These are phyloP conservation scores for Julus scandinavius DNA, from an alignment of 2,888 invertebrate species.

Conservation along the genomic window DNA sequence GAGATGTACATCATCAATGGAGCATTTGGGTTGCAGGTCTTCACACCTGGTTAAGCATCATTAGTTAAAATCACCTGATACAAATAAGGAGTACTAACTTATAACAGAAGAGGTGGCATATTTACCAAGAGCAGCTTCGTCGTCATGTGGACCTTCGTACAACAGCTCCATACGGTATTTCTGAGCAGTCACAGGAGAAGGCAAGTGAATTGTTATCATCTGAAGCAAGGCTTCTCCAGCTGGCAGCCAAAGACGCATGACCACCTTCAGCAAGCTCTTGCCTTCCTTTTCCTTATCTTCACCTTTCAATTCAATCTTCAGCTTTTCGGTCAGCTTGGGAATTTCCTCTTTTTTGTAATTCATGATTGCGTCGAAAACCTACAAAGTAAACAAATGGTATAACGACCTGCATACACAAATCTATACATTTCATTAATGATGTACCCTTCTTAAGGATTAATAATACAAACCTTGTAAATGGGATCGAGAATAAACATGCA, in stretches of 20 bases:
- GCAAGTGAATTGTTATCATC: conserved; percentile 99
- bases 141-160: conserved; percentile 98
- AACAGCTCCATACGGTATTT: conserved; percentile 99
- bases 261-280: conserved; percentile 93
- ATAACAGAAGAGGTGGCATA: neutral
- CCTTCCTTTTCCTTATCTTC: conserved; percentile 98
- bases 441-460: neutral
- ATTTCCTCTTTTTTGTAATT: conserved; percentile 96
- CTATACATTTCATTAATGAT: too few relatives aligned
- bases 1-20: conserved; percentile 99
- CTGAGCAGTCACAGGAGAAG: conserved; percentile 98
- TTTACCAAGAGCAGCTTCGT: conserved; percentile 87
- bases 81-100: conserved; percentile 32
- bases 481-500: conserved; percentile 99
- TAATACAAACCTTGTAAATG: conserved; percentile 86
- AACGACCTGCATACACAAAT: neutral
- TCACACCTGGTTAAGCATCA: conserved; percentile 65
- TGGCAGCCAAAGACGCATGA: conserved; percentile 99
- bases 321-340: conserved; percentile 84
- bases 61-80: neutral
- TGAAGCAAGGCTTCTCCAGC: conserved; percentile 99
- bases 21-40: conserved; percentile 94
- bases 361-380: conserved; percentile 85
- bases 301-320: conserved; percentile 89
- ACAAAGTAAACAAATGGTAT: conserved; percentile 46